Base-by-base conservation (phyloP, 2,113 vertebrate genomes). In the Ochotona curzoniae region DNA sequence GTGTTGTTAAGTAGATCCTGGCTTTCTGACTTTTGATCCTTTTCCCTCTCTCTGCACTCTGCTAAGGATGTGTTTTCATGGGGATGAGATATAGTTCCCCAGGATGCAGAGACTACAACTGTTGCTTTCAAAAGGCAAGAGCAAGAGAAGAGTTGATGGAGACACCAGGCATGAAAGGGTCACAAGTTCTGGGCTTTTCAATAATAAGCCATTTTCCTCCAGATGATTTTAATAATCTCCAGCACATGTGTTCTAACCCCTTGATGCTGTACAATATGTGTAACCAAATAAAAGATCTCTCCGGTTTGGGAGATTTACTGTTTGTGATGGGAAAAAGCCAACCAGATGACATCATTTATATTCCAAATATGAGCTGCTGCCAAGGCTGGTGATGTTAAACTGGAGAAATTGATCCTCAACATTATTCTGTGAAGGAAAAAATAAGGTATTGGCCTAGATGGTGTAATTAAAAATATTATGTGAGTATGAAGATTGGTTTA, bases 231-330 rank as follows among this genome's bases (percentile, higher is more conserved):
- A 98, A 98, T 98, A 98, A 98, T 97, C 95, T 96, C 97, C 90
- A 96, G 97, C 98, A 98, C 98, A 98, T 98, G 97, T 98, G 98
- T 96, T 98, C 97, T 98, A 98, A 98, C 98, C 97, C 96, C 98
- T 98, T 97, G 98, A 98, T 98, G 97, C 97, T 97, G 96, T 98
- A 97, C 97, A 98, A 98, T 98, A 98, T 98, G 98, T 98, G 98
- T 98, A 98, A 98, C 98, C 97, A 98, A 98, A 98, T 98, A 98
- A 98, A 98, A 98, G 97, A 98, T 98, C 98, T 98, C 97, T 98
- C 97, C 98, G 98, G 98, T 98, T 98, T 97, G 93, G 25, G 97
- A 98, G 97, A 98, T 98, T 98, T 98, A 98, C 98, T 98, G 98
- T 98, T 98, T 98, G 98, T 47, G 80, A 97, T 98, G 98, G 98